These are phyloP conservation scores for Pollimyrus isidori DNA, from an alignment of 2,113 vertebrate species.

Conservation along the genomic window DNA sequence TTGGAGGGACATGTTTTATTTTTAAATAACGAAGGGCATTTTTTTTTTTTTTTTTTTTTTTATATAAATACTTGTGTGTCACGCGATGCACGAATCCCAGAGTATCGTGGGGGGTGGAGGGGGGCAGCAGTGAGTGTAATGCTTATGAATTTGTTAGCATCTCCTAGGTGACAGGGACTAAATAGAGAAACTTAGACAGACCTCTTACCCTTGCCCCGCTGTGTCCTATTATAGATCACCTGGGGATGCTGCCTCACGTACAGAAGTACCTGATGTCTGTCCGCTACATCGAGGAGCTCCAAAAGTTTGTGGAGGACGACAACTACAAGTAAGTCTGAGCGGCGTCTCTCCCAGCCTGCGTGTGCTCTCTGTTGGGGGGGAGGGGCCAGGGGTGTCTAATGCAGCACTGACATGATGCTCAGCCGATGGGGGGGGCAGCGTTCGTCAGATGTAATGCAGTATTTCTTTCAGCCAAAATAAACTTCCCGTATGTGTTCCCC, in stretches of 20 bases:
- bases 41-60: too few relatives aligned
- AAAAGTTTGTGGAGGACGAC: slow-evolving; percentile 94
- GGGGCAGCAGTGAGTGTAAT: neutral
- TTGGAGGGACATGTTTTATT: neutral
- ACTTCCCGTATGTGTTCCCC: neutral
- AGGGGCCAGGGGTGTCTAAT: neutral
- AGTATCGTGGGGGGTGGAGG: neutral
- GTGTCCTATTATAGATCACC: slow-evolving; percentile 63
- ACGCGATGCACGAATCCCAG: neutral
- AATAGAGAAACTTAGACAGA: neutral
- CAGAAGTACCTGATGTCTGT: slow-evolving; percentile 93
- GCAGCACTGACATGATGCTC: neutral
- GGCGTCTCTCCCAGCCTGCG: too few relatives aligned
- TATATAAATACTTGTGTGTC: neutral
- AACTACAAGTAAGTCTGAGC: slow-evolving; percentile 81
- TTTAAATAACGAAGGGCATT: neutral
- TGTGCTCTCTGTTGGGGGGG: too few relatives aligned
- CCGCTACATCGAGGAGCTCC: slow-evolving; percentile 89
- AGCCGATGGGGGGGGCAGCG: neutral
- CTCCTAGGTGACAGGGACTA: neutral
- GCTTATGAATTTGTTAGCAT: neutral
- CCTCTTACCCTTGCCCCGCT: neutral
- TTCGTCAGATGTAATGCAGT: neutral
- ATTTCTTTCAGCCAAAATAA: neutral
- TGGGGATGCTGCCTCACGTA: slow-evolving; percentile 78